phyloP scores from a whole-genome alignment of 2,797 vertebrate genomes.

The Carcharodon carcharias region DNA sequence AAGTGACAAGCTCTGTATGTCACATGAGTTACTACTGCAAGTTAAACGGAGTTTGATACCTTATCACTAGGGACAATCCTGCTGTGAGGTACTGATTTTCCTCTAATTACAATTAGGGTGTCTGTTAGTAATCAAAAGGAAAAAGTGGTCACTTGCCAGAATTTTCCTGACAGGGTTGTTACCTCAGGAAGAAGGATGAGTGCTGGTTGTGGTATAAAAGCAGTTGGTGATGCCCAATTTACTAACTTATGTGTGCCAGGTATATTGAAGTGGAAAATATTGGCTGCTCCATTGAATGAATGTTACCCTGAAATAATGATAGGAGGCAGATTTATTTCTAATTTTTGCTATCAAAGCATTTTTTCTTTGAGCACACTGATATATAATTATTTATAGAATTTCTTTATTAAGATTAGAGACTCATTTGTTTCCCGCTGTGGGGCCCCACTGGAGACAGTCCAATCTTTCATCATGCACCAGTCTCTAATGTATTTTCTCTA shows the following conservation, averaged over 20 bases:
- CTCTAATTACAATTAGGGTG: background rate
- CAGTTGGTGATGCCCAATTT: background rate
- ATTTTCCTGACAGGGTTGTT: background rate
- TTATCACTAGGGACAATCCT: background rate
- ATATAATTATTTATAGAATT: background rate
- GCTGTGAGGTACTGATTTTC: too few relatives aligned
- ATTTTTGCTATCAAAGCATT: background rate
- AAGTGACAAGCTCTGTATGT: background rate
- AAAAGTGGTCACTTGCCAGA: background rate
- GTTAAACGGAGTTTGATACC: background rate
- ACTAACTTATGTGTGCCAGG: background rate
- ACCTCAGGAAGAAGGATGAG: background rate
- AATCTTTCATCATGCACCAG: background rate
- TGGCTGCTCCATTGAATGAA: background rate
- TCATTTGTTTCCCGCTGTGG: background rate
- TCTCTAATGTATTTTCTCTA: background rate
- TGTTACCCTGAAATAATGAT: background rate
- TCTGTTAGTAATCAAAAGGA: background rate
- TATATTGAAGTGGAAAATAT: background rate
- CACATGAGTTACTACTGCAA: background rate
- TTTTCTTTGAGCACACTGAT: background rate
- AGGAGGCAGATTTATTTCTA: slow-evolving; percentile 16
- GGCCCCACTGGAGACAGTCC: background rate
- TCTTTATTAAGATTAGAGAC: background rate
- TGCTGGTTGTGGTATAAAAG: background rate